These are phyloP conservation scores for Sylvilagus floridanus DNA, from an alignment of 2,797 vertebrate genomes.

Conservation along the genomic window DNA sequence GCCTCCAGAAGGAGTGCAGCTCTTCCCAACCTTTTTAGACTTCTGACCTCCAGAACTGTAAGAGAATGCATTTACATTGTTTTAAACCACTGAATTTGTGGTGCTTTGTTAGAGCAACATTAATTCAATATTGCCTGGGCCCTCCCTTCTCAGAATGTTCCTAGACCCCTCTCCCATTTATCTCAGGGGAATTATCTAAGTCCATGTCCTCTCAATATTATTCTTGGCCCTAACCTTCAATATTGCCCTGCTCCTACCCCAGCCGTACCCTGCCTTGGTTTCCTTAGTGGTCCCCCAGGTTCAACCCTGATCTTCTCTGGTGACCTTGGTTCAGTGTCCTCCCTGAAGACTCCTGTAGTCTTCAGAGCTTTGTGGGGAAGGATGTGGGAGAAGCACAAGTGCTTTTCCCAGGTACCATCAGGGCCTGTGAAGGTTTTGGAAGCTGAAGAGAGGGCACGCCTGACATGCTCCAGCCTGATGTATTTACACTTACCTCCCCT, in stretches of 20 bases:
- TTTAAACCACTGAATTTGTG: neutral
- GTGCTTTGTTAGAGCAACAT: neutral
- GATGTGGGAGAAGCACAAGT: neutral
- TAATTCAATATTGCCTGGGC: neutral
- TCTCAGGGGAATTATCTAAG: neutral
- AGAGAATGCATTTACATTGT: neutral
- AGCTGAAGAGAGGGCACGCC: neutral
- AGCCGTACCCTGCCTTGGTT: neutral
- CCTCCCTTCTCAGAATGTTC: neutral
- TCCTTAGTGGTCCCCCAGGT: neutral
- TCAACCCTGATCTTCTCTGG: neutral
- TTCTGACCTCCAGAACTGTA: neutral
- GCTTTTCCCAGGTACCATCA: neutral
- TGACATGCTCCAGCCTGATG: neutral
- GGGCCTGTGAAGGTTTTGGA: neutral
- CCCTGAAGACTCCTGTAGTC: neutral
- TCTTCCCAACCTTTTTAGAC: neutral
- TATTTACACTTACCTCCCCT: neutral
- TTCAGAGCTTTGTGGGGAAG: neutral
- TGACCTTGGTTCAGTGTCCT: neutral
- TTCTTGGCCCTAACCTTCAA: neutral
- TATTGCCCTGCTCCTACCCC: neutral
- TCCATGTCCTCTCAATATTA: neutral
- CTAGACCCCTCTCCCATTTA: neutral
- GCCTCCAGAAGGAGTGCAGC: neutral